Base-by-base conservation (phyloP, 2,888 invertebrate species). In the Cheilosia impressa region DNA sequence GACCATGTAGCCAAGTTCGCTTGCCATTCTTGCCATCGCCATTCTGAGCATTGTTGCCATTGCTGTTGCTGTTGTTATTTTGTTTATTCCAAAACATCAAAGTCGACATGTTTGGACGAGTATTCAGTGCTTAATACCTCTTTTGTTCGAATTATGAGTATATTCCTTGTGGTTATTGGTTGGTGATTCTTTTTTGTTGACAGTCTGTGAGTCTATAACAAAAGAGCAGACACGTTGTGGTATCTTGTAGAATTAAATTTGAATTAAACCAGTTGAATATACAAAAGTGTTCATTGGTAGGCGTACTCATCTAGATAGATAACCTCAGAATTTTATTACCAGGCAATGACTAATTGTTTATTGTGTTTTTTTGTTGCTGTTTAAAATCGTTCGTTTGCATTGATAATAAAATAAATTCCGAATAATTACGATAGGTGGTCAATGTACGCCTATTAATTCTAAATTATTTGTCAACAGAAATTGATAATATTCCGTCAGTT, bases 1-100 rank as follows among this genome's bases (percentile, higher is more conserved):
- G 97, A 75, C 98, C 96, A 93, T 99, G 98, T 88, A 98, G 95
- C 98, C 98, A 98, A 93, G 96, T 96, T 89, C 94, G 93, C 89
- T 93, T 94, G 82, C 90, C 90, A 87, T 89, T 92, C 87, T 91
- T 91, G 31, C 89, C 88, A 52, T 91, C 92, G 63, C 87, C 81
- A 63, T 41, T 93, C 93, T 88, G 93, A 87, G 94, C 93, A 58
- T 89, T 79, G 58, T 88, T 89, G 69, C 88, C 88, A 79, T 87
- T 89, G 87, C 88, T 88, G 87, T 47, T 93, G 93, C 88, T 93
- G 92, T 90, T 90, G 79, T 93, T 93, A 88, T 93, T 89, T 76
- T 90, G 93, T 75, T 93, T 94, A 92, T 94, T 94, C 94, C 95
- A 95, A 92, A 95, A 95, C 90, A 94, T 94, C 91, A 95, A 93